These are phyloP conservation scores for Drosophila kambysellisi DNA, from an alignment of 2,888 invertebrate genomes.

Conservation along the genomic window DNA sequence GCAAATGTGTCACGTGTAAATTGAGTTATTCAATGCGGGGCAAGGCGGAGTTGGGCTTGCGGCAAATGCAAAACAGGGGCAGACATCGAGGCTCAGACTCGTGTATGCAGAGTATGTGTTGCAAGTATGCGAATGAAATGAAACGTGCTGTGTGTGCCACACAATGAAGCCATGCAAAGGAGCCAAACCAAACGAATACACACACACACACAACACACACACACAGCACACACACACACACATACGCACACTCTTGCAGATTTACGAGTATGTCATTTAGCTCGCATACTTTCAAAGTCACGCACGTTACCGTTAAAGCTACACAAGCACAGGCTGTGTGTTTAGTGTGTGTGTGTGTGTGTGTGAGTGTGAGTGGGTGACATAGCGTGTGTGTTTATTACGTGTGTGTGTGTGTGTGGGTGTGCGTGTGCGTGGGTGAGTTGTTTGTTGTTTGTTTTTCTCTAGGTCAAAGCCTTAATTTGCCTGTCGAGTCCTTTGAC, in stretches of 20 bases:
- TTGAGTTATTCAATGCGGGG: constrained; percentile 69
- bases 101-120: constrained; percentile 38
- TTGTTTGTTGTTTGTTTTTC: constrained; percentile 67
- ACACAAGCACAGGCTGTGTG: constrained; percentile 14
- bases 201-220: constrained; percentile 14
- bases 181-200: constrained; percentile 50
- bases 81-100: not conserved
- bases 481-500: constrained; percentile 65
- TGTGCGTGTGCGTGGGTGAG: constrained; percentile 20
- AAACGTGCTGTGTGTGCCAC: constrained; percentile 73
- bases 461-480: constrained; percentile 81
- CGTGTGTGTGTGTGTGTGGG: constrained; percentile 4
- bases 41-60: not conserved
- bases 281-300: constrained; percentile 74
- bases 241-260: constrained; percentile 28
- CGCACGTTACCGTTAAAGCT: constrained; percentile 71
- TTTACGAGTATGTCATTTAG: constrained; percentile 76
- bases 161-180: constrained; percentile 80
- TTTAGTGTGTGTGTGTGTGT: constrained; percentile 18
- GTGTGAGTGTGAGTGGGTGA: constrained; percentile 27
- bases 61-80: not conserved
- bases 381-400: constrained; percentile 12
- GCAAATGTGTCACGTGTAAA: constrained; percentile 76
- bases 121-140: constrained; percentile 71
- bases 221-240: constrained; percentile 23